Evolutionary conservation across 2,797 vertebrate species (phyloP).

Genomic region (Pseudotriccus pelzelni): DNA sequence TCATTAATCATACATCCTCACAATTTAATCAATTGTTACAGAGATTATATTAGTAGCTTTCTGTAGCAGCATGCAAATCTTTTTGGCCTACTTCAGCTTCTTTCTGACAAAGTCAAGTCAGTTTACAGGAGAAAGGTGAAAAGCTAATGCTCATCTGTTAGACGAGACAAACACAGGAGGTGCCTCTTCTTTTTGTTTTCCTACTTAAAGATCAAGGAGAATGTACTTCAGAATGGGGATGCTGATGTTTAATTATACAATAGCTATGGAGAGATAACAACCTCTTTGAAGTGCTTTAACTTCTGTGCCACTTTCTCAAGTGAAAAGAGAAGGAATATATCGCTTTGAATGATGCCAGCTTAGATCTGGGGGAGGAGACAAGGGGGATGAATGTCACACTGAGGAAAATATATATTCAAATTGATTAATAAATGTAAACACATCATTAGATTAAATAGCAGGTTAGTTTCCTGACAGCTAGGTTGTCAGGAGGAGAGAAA

Average conservation of each 20-base stretch:
- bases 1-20: constrained; percentile 24
- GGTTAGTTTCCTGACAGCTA: constrained; percentile 36
- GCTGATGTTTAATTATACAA: constrained; percentile 59
- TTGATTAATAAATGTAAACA: constrained; percentile 57
- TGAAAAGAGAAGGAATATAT: constrained; percentile 27
- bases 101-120: background rate
- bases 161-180: background rate
- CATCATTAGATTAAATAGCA: constrained; percentile 56
- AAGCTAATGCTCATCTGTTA: background rate
- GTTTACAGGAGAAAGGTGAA: background rate
- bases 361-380: constrained; percentile 33
- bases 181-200: constrained; percentile 19
- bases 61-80: background rate
- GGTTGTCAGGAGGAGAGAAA: constrained; percentile 6
- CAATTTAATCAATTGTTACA: constrained; percentile 4
- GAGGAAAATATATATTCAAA: constrained; percentile 43
- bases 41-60: background rate
- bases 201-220: constrained; percentile 52
- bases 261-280: constrained; percentile 24
- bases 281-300: constrained; percentile 60
- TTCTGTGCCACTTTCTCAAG: constrained; percentile 37
- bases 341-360: constrained; percentile 25
- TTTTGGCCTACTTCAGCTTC: background rate
- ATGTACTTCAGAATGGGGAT: background rate
- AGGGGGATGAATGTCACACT: background rate